A percentile compares a stretch with the other conserved stretches of the same genome.
phyloP scores from a whole-genome alignment of 2,113 vertebrate species.

The Bombycilla garrulus region DNA sequence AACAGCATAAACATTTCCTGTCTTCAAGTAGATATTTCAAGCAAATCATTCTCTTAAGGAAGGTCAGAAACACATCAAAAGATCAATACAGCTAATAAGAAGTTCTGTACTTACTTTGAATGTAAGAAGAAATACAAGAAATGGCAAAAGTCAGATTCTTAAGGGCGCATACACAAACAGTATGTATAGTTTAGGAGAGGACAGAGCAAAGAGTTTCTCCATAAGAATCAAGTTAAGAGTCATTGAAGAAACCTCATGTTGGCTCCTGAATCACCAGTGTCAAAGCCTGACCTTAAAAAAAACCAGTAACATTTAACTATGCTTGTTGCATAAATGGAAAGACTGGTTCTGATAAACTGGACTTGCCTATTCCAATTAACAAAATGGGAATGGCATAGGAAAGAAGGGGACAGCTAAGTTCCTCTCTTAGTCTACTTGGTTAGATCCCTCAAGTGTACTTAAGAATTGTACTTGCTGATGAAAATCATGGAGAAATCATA shows the following conservation, averaged over 20 bases:
- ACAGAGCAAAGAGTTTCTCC: neutral
- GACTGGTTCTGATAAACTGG: neutral
- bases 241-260: neutral
- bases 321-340: neutral
- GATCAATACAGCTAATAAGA: neutral
- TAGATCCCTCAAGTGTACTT: neutral
- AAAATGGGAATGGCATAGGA: neutral
- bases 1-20: neutral
- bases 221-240: neutral
- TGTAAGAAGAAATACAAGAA: neutral
- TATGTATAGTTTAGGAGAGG: neutral
- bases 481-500: neutral
- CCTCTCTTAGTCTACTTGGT: neutral
- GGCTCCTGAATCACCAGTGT: neutral
- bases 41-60: neutral
- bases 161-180: accelerated
- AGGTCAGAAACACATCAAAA: neutral
- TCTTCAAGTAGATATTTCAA: neutral
- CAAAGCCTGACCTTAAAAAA: neutral
- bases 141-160: neutral
- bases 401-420: neutral
- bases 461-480: neutral
- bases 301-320: neutral
- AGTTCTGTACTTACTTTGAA: neutral
- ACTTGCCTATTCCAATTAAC: neutral